These are phyloP conservation scores for Leptothorax acervorum DNA, from an alignment of 2,888 invertebrate genomes.

Conservation along the genomic window DNA sequence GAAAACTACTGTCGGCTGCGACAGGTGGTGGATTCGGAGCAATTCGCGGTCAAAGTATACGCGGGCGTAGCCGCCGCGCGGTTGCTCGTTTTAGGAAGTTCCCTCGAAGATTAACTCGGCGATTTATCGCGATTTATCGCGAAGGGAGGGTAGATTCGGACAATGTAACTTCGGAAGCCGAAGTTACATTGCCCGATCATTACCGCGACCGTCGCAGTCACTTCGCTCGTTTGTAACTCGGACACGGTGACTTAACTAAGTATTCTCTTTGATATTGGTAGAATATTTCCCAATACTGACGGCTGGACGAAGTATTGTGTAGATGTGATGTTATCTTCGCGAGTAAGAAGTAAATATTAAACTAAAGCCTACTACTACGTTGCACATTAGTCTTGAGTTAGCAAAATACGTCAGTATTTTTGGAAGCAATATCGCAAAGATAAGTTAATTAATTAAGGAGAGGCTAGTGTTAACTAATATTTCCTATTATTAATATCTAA, in stretches of 20 bases:
- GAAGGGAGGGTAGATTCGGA: constrained; percentile 72
- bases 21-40: constrained; percentile 74
- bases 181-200: constrained; percentile 10
- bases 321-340: neutral
- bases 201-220: constrained; percentile 11
- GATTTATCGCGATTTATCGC: constrained; percentile 80
- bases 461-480: neutral
- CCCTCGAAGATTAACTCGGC: constrained; percentile 79
- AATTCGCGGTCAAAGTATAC: constrained; percentile 80
- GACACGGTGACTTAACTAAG: neutral
- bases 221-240: neutral
- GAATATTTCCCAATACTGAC: neutral
- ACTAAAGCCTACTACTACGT: neutral
- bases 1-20: constrained; percentile 79
- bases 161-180: constrained; percentile 20
- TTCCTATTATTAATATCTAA: neutral
- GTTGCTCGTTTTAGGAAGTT: constrained; percentile 78
- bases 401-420: neutral
- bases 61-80: constrained; percentile 53
- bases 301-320: neutral
- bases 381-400: neutral
- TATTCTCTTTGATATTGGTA: neutral
- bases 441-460: neutral
- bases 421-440: neutral
- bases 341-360: neutral